A percentile compares a stretch with the other conserved stretches of the same genome.
Conservation (phyloP, 92 coral and sea anemone species). For the Montipora capitata region DNA sequence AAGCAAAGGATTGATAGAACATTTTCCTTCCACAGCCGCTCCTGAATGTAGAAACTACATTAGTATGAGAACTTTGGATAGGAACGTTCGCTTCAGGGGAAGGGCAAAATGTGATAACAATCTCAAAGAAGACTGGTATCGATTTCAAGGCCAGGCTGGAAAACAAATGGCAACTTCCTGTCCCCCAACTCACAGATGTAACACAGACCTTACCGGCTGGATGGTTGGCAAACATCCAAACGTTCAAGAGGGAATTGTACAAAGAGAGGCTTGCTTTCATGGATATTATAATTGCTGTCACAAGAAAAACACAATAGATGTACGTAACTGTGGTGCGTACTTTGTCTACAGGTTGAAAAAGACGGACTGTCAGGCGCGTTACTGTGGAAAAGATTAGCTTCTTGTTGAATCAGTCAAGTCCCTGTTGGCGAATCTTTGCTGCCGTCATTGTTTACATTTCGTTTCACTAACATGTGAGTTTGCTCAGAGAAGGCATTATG, state of each 20-base stretch:
- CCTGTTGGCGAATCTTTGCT: no score
- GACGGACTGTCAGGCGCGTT: slow-evolving; percentile 20
- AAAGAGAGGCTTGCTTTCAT: slow-evolving; percentile 19
- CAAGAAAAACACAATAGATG: slow-evolving; percentile 3
- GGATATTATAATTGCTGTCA: background rate
- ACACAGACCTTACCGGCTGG: slow-evolving; percentile 53
- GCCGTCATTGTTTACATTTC: no score
- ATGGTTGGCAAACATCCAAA: slow-evolving; percentile 49
- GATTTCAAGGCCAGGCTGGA: slow-evolving; percentile 66
- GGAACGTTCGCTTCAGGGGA: background rate
- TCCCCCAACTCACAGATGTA: slow-evolving; percentile 31
- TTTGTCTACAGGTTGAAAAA: slow-evolving; percentile 51
- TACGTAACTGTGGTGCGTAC: slow-evolving; percentile 60
- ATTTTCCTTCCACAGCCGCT: background rate
- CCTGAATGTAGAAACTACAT: slow-evolving; percentile 11
- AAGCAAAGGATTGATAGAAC: no score
- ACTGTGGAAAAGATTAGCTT: slow-evolving; percentile 52
- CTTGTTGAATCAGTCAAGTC: no score
- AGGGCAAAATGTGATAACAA: background rate
- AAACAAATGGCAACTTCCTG: slow-evolving; percentile 44
- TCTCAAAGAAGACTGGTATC: slow-evolving; percentile 58
- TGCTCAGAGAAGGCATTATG: no score
- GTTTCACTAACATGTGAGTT: no score
- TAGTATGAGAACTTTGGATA: background rate
- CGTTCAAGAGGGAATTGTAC: slow-evolving; percentile 52